Evolutionary conservation across 2,888 invertebrate genomes (phyloP), one percentile per base, ranked within the genome.

Genomic region (Phaonia tiefii): DNA sequence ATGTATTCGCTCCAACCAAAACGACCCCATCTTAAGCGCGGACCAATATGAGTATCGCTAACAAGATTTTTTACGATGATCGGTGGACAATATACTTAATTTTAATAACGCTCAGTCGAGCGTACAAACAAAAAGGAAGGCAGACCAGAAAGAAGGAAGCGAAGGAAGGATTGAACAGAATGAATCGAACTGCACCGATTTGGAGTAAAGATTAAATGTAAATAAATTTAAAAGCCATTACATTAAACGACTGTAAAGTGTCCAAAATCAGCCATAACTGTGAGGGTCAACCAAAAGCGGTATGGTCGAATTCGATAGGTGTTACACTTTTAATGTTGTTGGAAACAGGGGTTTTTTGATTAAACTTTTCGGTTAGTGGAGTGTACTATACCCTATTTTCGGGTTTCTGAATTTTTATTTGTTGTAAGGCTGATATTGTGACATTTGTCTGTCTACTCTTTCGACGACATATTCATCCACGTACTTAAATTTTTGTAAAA

Each of bases 221-320:
- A 77, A 80, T 77, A 77, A 74, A 74, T 80, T 80, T 77, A 80
- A 80, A 80, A 80, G 71, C 80, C 71, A 77, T 80, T 77, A 77
- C 74, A 77, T 74, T 76, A 76, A 76, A 76, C 56, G 80, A 80
- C 65, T 73, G 73, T 76, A 70, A 73, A 80, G 73, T 13, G 26
- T 15, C 31, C 37, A 58, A 37, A 58, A 44, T 44, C n/a, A 44
- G 3, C 13, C 2, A 49, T 15, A 17, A 17, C 17, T 2, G 49
- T 7, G n/a, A 7, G n/a, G n/a, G 17, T 49, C 7, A 49, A 49
- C n/a, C 7, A n/a, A n/a, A 15, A 15, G 15, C 17, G 15, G 17
- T 49, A n/a, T 49, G 1, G 17, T 17, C 17, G 22, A 51, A 51
- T 51, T 1, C 20, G 8, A 5, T 2, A 51, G 20, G 22, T 11